Evolutionary conservation across 2,797 vertebrate genomes (phyloP), one percentile per base, ranked within the genome.

Genomic region (Molossus alvarezi): DNA sequence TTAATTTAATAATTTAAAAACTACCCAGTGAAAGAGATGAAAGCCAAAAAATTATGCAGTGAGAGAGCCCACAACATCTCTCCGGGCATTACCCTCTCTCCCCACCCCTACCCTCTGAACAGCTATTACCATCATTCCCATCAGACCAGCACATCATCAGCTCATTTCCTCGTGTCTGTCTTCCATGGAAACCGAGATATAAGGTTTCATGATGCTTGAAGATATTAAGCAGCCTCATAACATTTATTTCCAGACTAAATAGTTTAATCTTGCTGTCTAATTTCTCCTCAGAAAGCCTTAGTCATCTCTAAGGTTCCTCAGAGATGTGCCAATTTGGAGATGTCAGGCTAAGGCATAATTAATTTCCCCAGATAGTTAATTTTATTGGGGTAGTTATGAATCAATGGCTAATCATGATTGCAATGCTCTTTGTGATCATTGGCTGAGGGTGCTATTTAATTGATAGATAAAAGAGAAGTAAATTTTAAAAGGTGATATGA

Each of bases 271-370:
- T 8, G 5, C 37, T 41, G 41, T 62, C 71, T 75, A 37, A 80
- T 94, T 73, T 96, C 37, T 75, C 51, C 83, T 60, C 71, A 84
- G 65, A 76, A 72, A 65, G n/a, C 21, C 76, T 23, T 69, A 62
- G 65, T 51, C 58, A 37, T 82, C 9, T 48, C 72, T 6, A 27
- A 72, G 23, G n/a, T 48, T 83, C 48, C 57, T 71, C 86, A 67
- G 76, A 82, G 76, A 27, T 18, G 60, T 64, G 55, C 57, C 27
- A 9, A 3, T n/a, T 11, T 57, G 84, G 51, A 86, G 51, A 10
- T 6, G 33, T 48, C 53, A 58, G 67, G 45, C 20, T 5, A 14
- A 77, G n/a, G 18, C 7, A 20, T 12, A 64, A 6, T 17, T 51
- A 11, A 58, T 14, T 25, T 81, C 3, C 7, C 76, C 21, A 55